Evolutionary conservation across 1,140 invertebrate species (phyloP).

Genomic region (Samia ricini): DNA sequence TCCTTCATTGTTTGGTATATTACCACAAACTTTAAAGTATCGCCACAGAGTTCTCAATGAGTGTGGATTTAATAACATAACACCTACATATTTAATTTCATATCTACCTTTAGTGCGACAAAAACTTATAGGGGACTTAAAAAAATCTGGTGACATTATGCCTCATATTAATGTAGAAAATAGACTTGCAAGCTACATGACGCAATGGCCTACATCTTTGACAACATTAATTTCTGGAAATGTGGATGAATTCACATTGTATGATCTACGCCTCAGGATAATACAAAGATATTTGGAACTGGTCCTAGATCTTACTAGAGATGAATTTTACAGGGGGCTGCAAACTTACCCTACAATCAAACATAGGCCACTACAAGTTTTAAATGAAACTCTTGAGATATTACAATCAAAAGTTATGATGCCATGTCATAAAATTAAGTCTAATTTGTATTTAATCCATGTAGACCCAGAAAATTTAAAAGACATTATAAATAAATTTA

Average conservation of each 20-base stretch:
- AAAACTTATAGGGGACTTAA: slow-evolving; percentile 61
- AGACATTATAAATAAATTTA: slow-evolving; percentile 64
- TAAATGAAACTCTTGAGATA: slow-evolving; percentile 69
- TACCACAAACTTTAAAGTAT: slow-evolving; percentile 60
- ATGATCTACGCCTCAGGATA: slow-evolving; percentile 52
- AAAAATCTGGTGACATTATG: slow-evolving; percentile 40
- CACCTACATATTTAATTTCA: slow-evolving; percentile 34
- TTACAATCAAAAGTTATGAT: slow-evolving; percentile 70
- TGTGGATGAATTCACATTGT: slow-evolving; percentile 49
- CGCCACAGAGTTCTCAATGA: slow-evolving; percentile 58
- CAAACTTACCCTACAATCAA: slow-evolving; percentile 71
- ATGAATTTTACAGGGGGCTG: slow-evolving; percentile 63
- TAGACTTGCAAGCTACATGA: slow-evolving; percentile 61
- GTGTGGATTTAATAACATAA: slow-evolving; percentile 54
- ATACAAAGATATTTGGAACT: slow-evolving; percentile 70
- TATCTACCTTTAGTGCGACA: slow-evolving; percentile 57
- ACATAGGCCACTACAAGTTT: slow-evolving; percentile 69
- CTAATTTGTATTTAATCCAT: slow-evolving; percentile 71
- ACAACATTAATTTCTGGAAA: slow-evolving; percentile 51
- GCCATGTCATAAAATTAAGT: slow-evolving; percentile 70
- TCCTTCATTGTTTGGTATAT: slow-evolving; percentile 50
- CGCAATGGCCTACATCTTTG: slow-evolving; percentile 57
- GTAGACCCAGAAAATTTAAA: slow-evolving; percentile 70
- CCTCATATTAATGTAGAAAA: slow-evolving; percentile 57
- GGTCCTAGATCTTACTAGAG: slow-evolving; percentile 63